Base-by-base conservation (phyloP, 2,113 vertebrate species). In the Prinia subflava region DNA sequence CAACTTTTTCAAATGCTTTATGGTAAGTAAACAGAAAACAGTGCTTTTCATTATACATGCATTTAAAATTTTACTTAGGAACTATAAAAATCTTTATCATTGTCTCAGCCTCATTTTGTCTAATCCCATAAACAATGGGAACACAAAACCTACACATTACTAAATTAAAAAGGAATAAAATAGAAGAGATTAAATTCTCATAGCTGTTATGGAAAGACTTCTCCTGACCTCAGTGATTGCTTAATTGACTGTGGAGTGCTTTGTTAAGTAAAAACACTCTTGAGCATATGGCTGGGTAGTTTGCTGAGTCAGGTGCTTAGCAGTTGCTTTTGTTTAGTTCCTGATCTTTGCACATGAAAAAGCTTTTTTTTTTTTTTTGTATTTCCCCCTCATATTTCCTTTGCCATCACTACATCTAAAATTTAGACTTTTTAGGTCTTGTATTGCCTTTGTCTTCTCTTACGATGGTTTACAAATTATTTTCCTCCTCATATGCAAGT, bases 171-270 rank as follows among this genome's bases (percentile, higher is more conserved):
- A 80, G 28, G 41, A 42, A 57, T 56, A 46, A 53, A 20, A 4
- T 20, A 28, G 18, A 55, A 73, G 53, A 49, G 10, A 63, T n/a
- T 55, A 81, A 83, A 63, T 87, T 71, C 47, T 71, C 24, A 60
- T 35, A 52, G 67, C 30, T 65, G 55, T 47, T 69, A 67, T 2
- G 13, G 79, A 90, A 90, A 87, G 53, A 80, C 63, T 90, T 42
- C 30, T 90, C 8, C 60, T 47, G 80, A 93, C 52, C 47, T 35
- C 64, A 96, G 56, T 81, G 86, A 75, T n/a, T 87, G 64, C 56
- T 91, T 91, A 95, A 95, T 89, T 91, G 91, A 55, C 89, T 92
- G 89, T 87, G 83, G 73, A 89, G 39, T 83, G 52, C 62, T 94
- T 89, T 92, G 64, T 84, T 90, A 81, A 89, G 70, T 55, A 55